phyloP scores from a whole-genome alignment of 2,113 vertebrate species.

The Numenius arquata region DNA sequence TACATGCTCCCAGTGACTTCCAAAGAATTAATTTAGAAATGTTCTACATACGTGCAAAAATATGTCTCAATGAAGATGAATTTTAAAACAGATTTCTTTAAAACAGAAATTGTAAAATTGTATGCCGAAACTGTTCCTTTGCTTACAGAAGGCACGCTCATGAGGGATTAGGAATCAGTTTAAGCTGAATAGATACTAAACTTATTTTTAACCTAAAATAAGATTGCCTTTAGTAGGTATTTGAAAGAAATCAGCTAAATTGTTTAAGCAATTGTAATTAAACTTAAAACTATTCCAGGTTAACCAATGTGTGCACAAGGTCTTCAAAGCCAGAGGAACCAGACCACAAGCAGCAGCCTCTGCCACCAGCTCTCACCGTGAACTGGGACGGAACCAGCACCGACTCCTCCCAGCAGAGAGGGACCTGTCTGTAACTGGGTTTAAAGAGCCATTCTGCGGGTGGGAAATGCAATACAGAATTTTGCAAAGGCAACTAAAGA shows the following conservation, averaged over 20 bases:
- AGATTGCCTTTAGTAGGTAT: neutral
- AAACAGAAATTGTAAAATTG: neutral
- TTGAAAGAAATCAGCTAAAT: neutral
- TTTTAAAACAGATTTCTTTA: neutral
- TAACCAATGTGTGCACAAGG: neutral
- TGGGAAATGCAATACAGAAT: fast-evolving
- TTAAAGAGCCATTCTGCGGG: neutral
- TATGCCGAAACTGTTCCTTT: neutral
- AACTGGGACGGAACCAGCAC: neutral
- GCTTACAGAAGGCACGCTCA: neutral
- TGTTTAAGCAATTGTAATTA: neutral
- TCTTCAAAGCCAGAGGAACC: neutral
- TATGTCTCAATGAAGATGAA: neutral
- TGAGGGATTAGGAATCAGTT: neutral
- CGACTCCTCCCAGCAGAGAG: fast-evolving
- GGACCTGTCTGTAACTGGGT: neutral
- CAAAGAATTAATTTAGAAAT: neutral
- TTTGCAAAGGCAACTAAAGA: neutral
- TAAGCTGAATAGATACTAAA: neutral
- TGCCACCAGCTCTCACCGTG: neutral
- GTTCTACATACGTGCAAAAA: neutral
- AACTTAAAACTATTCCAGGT: neutral
- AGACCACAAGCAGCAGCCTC: neutral
- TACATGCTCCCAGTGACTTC: neutral
- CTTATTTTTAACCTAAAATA: neutral